A percentile compares a stretch with the other conserved stretches of the same genome.
Conservation (phyloP, 2,113 vertebrate species). For the Lutjanus erythropterus region DNA sequence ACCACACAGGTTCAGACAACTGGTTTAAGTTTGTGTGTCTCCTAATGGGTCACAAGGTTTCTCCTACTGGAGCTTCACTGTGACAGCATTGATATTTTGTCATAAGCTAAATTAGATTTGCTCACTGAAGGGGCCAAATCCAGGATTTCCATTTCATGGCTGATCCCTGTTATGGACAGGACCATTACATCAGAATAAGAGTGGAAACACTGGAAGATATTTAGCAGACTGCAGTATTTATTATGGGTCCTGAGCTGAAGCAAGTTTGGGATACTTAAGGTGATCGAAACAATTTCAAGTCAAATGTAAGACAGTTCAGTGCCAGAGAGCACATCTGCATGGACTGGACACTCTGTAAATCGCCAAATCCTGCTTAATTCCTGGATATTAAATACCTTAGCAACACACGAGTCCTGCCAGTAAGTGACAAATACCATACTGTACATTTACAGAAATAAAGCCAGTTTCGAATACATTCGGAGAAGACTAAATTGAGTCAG, state of each 20-base stretch:
- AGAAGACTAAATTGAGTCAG: neutral
- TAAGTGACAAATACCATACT: neutral
- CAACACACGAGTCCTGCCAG: slow-evolving; percentile 9
- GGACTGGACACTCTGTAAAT: neutral
- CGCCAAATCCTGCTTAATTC: slow-evolving; percentile 8
- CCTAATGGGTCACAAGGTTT: neutral
- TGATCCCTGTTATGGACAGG: neutral
- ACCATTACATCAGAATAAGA: slow-evolving; percentile 28
- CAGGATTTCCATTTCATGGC: slow-evolving; percentile 15
- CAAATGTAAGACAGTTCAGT: slow-evolving; percentile 3
- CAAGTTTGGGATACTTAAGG: slow-evolving; percentile 17
- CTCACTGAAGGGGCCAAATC: neutral
- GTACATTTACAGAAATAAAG: neutral
- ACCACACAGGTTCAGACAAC: neutral
- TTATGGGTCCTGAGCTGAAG: neutral
- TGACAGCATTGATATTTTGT: neutral
- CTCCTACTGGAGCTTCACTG: neutral
- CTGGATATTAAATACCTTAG: neutral
- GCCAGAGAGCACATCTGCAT: slow-evolving; percentile 54
- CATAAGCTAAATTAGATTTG: slow-evolving; percentile 15
- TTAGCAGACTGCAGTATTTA: slow-evolving; percentile 19
- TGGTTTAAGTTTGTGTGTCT: neutral
- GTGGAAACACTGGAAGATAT: slow-evolving; percentile 41
- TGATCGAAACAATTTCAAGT: slow-evolving; percentile 27
- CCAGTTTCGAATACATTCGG: neutral